A percentile compares a stretch with the other conserved stretches of the same genome.
Conservation (phyloP, 2,888 invertebrate species). For the Drosophila paramelanica region DNA sequence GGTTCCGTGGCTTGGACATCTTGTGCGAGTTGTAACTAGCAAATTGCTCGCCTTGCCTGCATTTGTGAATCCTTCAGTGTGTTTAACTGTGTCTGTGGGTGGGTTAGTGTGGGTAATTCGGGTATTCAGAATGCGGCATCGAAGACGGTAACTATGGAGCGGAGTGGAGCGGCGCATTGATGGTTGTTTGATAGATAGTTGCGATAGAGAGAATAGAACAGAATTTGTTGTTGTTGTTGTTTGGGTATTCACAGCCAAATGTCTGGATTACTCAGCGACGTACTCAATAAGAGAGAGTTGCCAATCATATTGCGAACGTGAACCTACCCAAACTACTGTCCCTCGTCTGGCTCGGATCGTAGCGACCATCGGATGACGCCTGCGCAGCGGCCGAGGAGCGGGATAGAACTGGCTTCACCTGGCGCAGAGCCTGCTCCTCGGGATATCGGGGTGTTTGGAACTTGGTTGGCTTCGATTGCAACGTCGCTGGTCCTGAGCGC, state of each 20-base stretch:
- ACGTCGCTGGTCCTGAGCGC: conserved; percentile 84
- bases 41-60: conserved; percentile 48
- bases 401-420: conserved; percentile 81
- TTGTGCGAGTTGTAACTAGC: conserved; percentile 16
- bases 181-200: conserved; percentile 25
- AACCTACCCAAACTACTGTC: conserved; percentile 85
- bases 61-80: conserved; percentile 38
- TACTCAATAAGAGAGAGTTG: conserved; percentile 34
- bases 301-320: not conserved
- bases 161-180: conserved; percentile 34
- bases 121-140: conserved; percentile 69
- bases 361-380: conserved; percentile 69
- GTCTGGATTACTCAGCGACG: conserved; percentile 59
- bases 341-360: conserved; percentile 81
- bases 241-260: conserved; percentile 56
- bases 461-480: conserved; percentile 84
- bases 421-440: conserved; percentile 84
- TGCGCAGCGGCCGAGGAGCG: conserved; percentile 75
- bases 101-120: conserved; percentile 29
- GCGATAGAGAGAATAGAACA: conserved; percentile 50
- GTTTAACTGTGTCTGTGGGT: conserved; percentile 48
- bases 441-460: conserved; percentile 85
- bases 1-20: conserved; percentile 20
- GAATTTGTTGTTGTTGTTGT: conserved; percentile 29
- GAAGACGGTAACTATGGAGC: conserved; percentile 63